Conservation (phyloP, 1,140 invertebrate genomes). For the Rhagoletis zephyria region DNA sequence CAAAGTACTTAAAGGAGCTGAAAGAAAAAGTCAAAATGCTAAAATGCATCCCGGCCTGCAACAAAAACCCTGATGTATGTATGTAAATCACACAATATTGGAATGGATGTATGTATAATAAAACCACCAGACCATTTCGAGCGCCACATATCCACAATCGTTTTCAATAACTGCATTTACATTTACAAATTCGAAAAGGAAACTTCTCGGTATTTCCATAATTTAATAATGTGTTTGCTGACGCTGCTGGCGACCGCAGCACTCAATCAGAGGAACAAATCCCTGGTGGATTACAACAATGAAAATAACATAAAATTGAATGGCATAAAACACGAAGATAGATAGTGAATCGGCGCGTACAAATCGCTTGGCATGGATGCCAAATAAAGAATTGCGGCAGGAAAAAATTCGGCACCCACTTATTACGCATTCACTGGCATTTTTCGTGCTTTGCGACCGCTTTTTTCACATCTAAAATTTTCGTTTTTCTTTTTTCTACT, state of each 20-base stretch:
- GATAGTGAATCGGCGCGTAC: conserved; percentile 26
- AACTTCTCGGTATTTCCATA: conserved; percentile 41
- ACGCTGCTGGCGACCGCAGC: too few species aligned
- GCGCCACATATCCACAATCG: neutral
- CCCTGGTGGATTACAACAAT: neutral
- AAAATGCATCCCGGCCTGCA: neutral
- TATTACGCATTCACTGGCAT: conserved; percentile 29
- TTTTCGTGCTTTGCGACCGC: neutral
- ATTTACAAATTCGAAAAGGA: conserved; percentile 35
- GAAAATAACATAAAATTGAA: neutral
- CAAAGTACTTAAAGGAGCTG: neutral
- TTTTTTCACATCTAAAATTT: neutral
- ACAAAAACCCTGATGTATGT: neutral
- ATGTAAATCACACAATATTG: neutral
- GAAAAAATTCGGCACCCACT: conserved; percentile 26
- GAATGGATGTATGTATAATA: neutral
- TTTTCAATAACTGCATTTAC: neutral
- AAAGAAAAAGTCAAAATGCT: neutral
- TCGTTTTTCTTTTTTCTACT: neutral
- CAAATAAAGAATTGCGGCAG: conserved; percentile 38
- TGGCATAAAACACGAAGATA: conserved; percentile 6
- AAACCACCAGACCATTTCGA: neutral
- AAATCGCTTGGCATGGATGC: conserved; percentile 7
- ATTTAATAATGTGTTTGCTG: conserved; percentile 43
- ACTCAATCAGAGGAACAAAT: neutral